Base-by-base conservation (phyloP, 2,797 vertebrate genomes). In the Merluccius polli region DNA sequence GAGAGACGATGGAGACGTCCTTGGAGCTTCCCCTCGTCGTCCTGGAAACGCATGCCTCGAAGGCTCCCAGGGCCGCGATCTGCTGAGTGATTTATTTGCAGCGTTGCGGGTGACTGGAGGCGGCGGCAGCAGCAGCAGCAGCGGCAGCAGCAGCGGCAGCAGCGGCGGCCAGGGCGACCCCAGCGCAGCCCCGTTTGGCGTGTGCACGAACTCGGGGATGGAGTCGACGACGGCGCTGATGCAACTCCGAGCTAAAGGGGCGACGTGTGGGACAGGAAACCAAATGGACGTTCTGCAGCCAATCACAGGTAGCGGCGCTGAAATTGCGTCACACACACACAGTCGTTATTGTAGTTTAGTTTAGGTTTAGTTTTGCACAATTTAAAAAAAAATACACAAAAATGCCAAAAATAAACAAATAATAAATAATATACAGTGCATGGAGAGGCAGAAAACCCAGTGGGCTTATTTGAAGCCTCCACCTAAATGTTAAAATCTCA, bases 111-210 rank as follows among this genome's bases (percentile, higher is more conserved):
- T 89, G 10, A 74, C 38, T 33, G 73, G 76, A 65, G 81, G 70
- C 59, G 33, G 67, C 0, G 79, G 81, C 0, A 30, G 73, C 33
- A 35, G 90, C 10, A 75, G 44, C 35, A 73, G 76, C 65, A 81
- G 70, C n/a, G n/a, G n/a, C n/a, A n/a, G n/a, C n/a, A n/a, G n/a
- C n/a, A n/a, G n/a, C n/a, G n/a, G n/a, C 65, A 36, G 67, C 0
- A 79, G 81, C 0, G 24, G 73, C 0, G 82, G 86, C n/a, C 78
- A 78, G 41, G 72, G 74, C 7, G 84, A 78, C 73, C 35, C 38
- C 65, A 86, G 75, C 30, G 59, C 84, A 72, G 2, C 84, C 41
- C 63, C 31, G 32, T 92, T 94, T 76, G 93, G 92, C 73, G 31
- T 92, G 76, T 94, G 94, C 82, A 10, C 70, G 0, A 27, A 1